phyloP scores from a whole-genome alignment of 2,797 vertebrate species.

The Choloepus didactylus region DNA sequence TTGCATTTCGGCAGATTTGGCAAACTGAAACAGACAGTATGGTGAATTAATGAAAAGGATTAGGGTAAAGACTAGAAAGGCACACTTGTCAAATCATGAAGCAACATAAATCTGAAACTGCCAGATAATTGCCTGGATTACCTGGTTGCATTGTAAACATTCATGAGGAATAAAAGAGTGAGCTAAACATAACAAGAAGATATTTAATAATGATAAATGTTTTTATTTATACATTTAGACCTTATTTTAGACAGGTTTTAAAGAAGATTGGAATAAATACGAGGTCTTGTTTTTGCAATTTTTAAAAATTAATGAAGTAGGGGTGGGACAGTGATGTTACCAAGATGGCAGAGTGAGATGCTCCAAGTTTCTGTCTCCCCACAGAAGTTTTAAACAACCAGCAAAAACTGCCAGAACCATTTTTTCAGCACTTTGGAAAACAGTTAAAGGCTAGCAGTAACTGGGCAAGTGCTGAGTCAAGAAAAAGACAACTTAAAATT shows the following conservation, averaged over 20 bases:
- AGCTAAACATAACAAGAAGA: not conserved
- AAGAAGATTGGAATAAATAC: not conserved
- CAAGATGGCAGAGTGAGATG: no score
- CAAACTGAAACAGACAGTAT: not conserved
- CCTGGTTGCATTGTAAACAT: not conserved
- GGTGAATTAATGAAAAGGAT: not conserved
- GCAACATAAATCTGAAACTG: not conserved
- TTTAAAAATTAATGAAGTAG: not conserved
- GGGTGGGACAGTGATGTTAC: no score
- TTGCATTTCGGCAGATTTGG: no score
- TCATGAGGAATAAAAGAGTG: not conserved
- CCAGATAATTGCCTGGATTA: not conserved
- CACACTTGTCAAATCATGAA: not conserved
- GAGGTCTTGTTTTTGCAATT: not conserved
- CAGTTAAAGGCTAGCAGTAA: no score
- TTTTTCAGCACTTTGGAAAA: no score
- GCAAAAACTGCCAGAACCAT: no score
- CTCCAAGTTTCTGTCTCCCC: no score
- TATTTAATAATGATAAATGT: not conserved
- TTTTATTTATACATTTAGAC: not conserved
- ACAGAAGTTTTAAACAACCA: no score
- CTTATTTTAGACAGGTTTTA: slow-evolving; percentile 7
- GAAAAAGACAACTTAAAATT: no score
- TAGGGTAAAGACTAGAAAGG: not conserved
- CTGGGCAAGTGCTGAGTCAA: no score